A percentile compares a stretch with the other conserved stretches of the same genome.
phyloP scores from a whole-genome alignment of 2,113 vertebrate species.

The Trinectes maculatus region DNA sequence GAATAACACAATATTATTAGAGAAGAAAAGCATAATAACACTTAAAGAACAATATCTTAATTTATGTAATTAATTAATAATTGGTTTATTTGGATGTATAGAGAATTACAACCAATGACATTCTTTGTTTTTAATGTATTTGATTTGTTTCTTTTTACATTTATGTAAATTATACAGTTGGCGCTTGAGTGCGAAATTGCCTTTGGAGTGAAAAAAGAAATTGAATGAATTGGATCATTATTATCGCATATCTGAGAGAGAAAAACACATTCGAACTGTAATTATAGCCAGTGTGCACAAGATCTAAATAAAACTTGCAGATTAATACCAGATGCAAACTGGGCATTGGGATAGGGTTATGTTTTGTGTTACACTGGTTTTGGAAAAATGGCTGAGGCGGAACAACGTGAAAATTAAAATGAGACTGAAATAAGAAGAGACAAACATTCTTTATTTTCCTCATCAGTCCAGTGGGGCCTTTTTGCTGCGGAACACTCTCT shows the following conservation, averaged over 20 bases:
- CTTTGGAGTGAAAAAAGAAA: not conserved
- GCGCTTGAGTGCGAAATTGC: not conserved
- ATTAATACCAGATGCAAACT: not conserved
- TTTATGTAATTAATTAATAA: not conserved
- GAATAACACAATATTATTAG: not conserved
- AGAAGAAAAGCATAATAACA: not conserved
- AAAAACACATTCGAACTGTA: not conserved
- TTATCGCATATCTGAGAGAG: not conserved
- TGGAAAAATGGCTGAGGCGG: not conserved
- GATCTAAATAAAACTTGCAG: constrained; percentile 1
- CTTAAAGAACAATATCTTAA: not conserved
- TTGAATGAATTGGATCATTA: not conserved
- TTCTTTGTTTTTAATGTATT: not conserved
- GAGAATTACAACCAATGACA: not conserved
- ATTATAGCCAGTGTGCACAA: not conserved
- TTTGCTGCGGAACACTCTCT: constrained; percentile 16
- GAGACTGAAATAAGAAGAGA: not conserved
- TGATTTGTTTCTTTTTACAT: not conserved
- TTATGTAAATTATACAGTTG: not conserved
- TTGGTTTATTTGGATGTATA: not conserved
- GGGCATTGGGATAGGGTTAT: no score
- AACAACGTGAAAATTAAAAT: no score
- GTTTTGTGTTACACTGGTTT: not conserved
- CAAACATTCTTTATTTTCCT: constrained; percentile 8
- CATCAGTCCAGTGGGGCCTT: not conserved